Conservation (phyloP, 2,888 invertebrate genomes). For the Lamellibrachia satsuma region DNA sequence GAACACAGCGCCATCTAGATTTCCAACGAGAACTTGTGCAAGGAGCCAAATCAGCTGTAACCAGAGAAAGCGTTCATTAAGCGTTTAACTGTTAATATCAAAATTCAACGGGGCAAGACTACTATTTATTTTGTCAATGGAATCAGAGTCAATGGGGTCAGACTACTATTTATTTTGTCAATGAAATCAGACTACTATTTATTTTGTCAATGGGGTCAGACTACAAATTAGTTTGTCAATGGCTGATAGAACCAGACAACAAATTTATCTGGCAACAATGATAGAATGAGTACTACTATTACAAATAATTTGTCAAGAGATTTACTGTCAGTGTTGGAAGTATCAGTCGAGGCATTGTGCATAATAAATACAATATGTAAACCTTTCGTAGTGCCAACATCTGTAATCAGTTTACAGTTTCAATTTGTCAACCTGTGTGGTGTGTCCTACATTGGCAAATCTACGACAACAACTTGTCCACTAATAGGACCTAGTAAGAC, state of each 20-base stretch:
- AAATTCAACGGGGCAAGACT: not conserved
- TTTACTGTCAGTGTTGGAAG: not conserved
- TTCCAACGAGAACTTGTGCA: conserved; percentile 59
- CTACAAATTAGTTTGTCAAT: no score
- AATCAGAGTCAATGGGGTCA: not conserved
- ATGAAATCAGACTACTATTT: not conserved
- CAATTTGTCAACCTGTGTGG: no score
- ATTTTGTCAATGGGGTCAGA: not conserved
- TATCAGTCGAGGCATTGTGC: no score
- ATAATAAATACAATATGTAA: not conserved
- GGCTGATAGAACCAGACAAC: not conserved
- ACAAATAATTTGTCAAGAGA: not conserved
- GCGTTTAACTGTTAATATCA: not conserved
- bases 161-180: no score
- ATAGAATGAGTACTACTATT: not conserved
- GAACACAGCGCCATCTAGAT: conserved; percentile 59
- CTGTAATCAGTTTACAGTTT: no score
- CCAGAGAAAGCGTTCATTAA: not conserved
- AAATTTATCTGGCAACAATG: not conserved
- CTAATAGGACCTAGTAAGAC: no score
- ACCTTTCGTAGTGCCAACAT: not conserved
- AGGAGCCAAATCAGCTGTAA: conserved; percentile 56
- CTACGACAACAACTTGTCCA: no score
- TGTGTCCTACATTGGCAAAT: no score
- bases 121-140: not conserved